phyloP scores from a whole-genome alignment of 1,140 invertebrate genomes.

The Achatina immaculata region DNA sequence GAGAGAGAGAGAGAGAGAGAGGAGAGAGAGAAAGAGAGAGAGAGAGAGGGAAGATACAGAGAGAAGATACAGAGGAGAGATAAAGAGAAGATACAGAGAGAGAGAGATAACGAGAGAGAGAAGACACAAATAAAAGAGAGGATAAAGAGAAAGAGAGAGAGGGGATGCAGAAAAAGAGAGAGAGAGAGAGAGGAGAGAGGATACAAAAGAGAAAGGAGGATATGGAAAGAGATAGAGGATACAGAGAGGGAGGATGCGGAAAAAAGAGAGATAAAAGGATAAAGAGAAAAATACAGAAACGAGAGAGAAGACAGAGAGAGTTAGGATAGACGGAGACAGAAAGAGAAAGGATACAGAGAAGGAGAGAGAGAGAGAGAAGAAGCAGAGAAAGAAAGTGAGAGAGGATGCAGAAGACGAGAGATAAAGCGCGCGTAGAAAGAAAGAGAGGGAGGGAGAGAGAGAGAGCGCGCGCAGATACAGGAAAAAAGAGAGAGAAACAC shows the following conservation, averaged over 20 bases:
- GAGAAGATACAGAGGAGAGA: too few species aligned
- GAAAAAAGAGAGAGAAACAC: too few species aligned
- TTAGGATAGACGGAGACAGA: neutral
- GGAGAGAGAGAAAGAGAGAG: neutral
- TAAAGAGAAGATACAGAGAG: too few species aligned
- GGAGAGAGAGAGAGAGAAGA: neutral
- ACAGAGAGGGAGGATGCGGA: neutral
- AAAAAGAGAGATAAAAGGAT: neutral
- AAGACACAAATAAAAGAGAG: too few species aligned
- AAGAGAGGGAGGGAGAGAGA: too few species aligned
- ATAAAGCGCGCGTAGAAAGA: too few species aligned
- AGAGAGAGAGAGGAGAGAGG: neutral
- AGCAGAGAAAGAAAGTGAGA: too few species aligned
- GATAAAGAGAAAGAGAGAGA: neutral
- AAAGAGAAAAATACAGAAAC: neutral
- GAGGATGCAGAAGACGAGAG: too few species aligned
- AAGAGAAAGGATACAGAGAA: neutral
- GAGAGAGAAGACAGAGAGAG: neutral
- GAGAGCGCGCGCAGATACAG: too few species aligned
- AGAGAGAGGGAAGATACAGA: too few species aligned
- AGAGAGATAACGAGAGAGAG: too few species aligned
- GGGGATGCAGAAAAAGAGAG: neutral
- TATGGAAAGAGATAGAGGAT: neutral
- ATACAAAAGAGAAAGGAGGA: slow-evolving; percentile 8
- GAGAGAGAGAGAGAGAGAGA: too few species aligned